phyloP scores from a whole-genome alignment of 1,140 invertebrate genomes.

The Lepidurus apus region DNA sequence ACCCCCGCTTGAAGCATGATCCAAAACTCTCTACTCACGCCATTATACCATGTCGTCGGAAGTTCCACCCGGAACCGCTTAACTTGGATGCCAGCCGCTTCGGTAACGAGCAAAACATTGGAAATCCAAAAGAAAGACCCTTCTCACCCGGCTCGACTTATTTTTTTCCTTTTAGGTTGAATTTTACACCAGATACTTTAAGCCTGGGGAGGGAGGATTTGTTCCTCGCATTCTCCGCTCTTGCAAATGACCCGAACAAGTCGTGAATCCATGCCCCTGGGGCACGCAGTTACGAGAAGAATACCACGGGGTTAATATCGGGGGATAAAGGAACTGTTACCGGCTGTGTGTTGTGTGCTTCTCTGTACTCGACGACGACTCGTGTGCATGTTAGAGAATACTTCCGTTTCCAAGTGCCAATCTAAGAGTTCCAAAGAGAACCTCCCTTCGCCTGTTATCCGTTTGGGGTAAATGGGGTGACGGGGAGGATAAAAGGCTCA shows the following conservation, averaged over 20 bases:
- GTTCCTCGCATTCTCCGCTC: neutral
- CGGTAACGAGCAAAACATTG: conserved; percentile 7
- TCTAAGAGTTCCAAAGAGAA: no score
- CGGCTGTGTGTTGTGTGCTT: no score
- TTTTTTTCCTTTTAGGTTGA: neutral
- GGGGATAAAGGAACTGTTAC: no score
- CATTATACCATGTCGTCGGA: neutral
- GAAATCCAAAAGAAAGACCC: neutral
- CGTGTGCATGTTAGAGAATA: no score
- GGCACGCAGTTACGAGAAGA: no score
- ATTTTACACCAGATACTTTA: neutral
- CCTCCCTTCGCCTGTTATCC: no score
- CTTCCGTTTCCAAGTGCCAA: no score
- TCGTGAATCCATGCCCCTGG: no score
- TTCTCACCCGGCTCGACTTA: neutral
- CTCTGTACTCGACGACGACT: no score
- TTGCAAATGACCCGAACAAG: neutral
- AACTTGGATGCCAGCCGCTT: neutral
- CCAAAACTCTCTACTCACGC: conserved; percentile 15
- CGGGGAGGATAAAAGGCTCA: no score
- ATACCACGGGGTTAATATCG: no score
- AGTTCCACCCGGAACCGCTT: conserved; percentile 15
- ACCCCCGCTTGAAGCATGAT: neutral
- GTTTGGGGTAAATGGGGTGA: no score
- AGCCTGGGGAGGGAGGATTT: neutral